Evolutionary conservation across 2,888 invertebrate species (phyloP), one percentile per base, ranked within the genome.

Genomic region (Crioceris asparagi): DNA sequence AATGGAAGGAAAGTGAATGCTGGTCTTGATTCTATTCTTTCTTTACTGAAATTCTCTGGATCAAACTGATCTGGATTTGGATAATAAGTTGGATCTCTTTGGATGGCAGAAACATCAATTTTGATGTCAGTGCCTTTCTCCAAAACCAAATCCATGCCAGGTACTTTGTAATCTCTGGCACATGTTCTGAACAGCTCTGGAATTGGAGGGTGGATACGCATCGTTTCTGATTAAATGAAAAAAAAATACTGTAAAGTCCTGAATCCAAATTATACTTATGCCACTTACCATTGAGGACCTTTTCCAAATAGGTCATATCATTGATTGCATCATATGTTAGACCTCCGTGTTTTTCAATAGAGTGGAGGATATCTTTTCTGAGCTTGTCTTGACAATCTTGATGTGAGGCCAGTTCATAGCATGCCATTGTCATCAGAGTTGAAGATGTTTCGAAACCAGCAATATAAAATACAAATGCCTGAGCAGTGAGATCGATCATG

Each of bases 21-120:
- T 7, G 42, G 45, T 17, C 47, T 37, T 19, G 39, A 41, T 0
- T 35, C 62, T 40, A 71, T 72, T 12, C 67, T 67, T 32, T 70
- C 68, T 5, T 64, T 59, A 1, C 65, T 55, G 56, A 77, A 78
- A 41, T 77, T 64, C 15, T 76, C 73, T 0, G 78, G 77, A 35
- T 71, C 67, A 43, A 77, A 78, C 17, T 63, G 64, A 1, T 73
- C 67, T 1, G 79, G 79, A 4, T 78, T 65, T 1, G 72, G 70
- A 38, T 47, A 52, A 40, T 49, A 45, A 25, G 50, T 47, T 10
- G 47, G 44, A 42, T 54, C 52, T 25, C 11, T 25, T 10, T 43
- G 45, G 7, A 46, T 44, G 2, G 36, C 42, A 8, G 27, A 17
- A 16, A 44, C 17, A 10, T 42, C 29, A 6, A 46, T 38, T 3